Conservation (phyloP, 23 tunicate species). For the Diplosoma virens region DNA sequence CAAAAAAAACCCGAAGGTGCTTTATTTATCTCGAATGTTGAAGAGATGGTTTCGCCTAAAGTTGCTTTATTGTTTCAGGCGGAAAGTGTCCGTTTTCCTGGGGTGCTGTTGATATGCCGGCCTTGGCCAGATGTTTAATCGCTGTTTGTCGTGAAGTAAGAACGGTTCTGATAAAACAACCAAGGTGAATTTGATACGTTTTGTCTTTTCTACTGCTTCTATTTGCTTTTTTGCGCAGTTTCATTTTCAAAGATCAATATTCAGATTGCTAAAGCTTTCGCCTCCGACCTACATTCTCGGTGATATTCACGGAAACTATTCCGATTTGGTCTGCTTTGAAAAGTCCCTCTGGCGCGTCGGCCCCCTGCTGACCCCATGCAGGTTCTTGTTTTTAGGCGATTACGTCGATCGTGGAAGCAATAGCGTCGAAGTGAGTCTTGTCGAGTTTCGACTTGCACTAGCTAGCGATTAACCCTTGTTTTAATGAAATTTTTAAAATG, state of each 20-base stretch:
- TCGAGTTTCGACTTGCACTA: too few species aligned
- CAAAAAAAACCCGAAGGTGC: conserved; percentile 12
- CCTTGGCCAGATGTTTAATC: conserved; percentile 69
- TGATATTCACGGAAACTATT: conserved; percentile 86
- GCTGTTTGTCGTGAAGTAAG: conserved; percentile 87
- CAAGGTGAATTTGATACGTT: conserved; percentile 9
- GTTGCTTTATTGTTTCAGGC: background rate
- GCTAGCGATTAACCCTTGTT: too few species aligned
- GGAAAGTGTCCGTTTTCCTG: conserved; percentile 57
- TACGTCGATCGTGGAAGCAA: conserved; percentile 88
- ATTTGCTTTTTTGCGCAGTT: background rate
- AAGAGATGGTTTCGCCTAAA: background rate
- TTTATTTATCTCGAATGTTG: background rate
- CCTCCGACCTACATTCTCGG: conserved; percentile 93
- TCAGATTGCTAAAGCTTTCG: conserved; percentile 54
- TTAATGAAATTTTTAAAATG: too few species aligned
- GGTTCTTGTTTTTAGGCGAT: conserved; percentile 86
- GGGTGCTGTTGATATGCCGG: conserved; percentile 91
- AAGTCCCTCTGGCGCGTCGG: conserved; percentile 88
- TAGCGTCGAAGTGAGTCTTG: conserved; percentile 82
- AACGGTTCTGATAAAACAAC: conserved; percentile 49
- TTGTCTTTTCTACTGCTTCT: background rate
- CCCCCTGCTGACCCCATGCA: conserved; percentile 72
- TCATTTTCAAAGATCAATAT: background rate
- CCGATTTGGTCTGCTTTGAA: conserved; percentile 85